A percentile compares a stretch with the other conserved stretches of the same genome.
Conservation (phyloP, 2,888 invertebrate genomes). For the Cheilosia vernalis region DNA sequence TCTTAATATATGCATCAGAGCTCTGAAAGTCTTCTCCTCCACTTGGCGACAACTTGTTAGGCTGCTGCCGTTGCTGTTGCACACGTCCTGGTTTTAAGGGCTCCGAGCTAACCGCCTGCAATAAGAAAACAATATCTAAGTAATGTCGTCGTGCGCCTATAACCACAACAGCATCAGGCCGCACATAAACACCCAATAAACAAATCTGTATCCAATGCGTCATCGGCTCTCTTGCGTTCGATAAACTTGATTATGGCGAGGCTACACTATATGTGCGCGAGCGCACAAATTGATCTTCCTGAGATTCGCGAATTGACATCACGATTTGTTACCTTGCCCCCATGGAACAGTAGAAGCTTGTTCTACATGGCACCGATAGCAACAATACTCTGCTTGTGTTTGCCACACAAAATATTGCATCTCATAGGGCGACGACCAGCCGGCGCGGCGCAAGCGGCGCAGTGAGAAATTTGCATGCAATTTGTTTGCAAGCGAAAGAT, state of each 20-base stretch:
- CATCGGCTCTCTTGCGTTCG: constrained; percentile 50
- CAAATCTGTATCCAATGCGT: constrained; percentile 59
- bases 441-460: constrained; percentile 10
- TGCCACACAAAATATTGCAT: constrained; percentile 64
- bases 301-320: constrained; percentile 73
- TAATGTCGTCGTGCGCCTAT: constrained; percentile 51
- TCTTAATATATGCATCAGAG: constrained; percentile 62
- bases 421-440: constrained; percentile 25
- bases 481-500: constrained; percentile 68
- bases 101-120: neutral
- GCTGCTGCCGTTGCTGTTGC: neutral
- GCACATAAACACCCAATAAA: constrained; percentile 66
- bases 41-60: constrained; percentile 50
- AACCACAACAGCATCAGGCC: constrained; percentile 25
- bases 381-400: constrained; percentile 55
- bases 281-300: constrained; percentile 71
- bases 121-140: constrained; percentile 45
- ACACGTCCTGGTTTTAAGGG: constrained; percentile 35
- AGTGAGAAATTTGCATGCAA: constrained; percentile 74
- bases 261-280: constrained; percentile 51
- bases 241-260: constrained; percentile 66
- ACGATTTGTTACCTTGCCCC: constrained; percentile 72
- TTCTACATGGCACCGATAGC: constrained; percentile 62
- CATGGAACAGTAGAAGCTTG: constrained; percentile 70
- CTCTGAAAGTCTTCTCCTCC: constrained; percentile 10